A percentile compares a stretch with the other conserved stretches of the same genome.
Conservation (phyloP, 2,113 vertebrate genomes). For the human region DNA sequence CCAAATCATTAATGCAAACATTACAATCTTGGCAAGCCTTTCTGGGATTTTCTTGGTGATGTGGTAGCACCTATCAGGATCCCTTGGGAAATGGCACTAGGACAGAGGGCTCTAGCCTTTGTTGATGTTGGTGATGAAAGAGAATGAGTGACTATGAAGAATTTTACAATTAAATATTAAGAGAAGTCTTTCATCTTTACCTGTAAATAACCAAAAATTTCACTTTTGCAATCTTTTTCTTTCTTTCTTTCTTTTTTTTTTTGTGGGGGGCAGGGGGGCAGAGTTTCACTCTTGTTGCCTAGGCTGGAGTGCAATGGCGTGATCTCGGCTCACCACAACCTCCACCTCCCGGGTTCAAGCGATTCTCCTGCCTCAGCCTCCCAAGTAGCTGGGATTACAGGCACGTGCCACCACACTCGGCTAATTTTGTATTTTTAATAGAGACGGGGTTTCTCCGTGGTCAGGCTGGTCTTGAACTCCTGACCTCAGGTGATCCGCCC, state of each 20-base stretch:
- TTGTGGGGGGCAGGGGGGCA: no score
- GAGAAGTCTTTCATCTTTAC: conserved; percentile 10
- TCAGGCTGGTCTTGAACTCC: no score
- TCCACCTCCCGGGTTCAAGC: no score
- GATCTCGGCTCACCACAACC: no score
- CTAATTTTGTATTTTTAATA: no score
- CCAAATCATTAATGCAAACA: conserved; percentile 27
- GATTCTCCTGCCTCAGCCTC: no score
- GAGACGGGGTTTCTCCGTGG: no score
- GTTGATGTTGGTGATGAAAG: conserved; percentile 15
- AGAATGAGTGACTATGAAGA: neutral
- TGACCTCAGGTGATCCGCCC: no score
- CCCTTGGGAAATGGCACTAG: conserved; percentile 13
- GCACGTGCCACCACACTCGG: no score
- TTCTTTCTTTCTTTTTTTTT: neutral
- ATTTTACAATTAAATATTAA: conserved; percentile 4
- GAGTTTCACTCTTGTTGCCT: no score
- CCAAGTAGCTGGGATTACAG: no score
- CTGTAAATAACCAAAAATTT: conserved; percentile 39
- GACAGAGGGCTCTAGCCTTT: neutral
- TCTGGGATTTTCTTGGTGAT: neutral
- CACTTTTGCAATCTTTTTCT: neutral
- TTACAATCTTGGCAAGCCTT: neutral
- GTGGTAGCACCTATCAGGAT: neutral
- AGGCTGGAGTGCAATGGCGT: no score